A percentile compares a stretch with the other conserved stretches of the same genome.
Conservation (phyloP, 2,113 vertebrate genomes). For the Typhlomys cinereus region DNA sequence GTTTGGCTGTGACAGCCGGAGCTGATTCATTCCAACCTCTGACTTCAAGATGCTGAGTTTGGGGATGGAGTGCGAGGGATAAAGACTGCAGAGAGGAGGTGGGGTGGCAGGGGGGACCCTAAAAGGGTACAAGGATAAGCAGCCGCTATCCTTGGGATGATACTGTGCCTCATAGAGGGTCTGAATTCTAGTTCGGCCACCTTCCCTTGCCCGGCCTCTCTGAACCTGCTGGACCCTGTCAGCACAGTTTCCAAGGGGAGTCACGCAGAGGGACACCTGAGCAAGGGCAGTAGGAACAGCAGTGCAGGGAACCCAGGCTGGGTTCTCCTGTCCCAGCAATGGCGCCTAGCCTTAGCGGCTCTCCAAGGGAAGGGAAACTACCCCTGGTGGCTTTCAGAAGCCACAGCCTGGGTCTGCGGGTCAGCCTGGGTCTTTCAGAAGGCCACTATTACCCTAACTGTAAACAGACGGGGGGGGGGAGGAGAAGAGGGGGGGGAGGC, state of each 20-base stretch:
- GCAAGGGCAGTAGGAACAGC: background rate
- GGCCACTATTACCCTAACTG: background rate
- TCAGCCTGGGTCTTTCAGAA: background rate
- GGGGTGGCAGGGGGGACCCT: background rate
- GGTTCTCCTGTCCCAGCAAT: background rate
- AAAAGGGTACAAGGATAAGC: background rate
- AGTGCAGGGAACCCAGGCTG: fast-evolving
- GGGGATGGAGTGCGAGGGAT: fast-evolving
- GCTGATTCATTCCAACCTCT: background rate
- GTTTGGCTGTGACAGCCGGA: constrained; percentile 4
- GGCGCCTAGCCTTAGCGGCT: background rate
- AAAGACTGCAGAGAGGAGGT: no score
- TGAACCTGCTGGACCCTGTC: background rate
- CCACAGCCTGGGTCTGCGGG: no score
- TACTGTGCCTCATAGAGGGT: background rate
- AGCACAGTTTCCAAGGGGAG: background rate
- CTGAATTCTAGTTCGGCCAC: background rate
- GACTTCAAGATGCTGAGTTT: no score
- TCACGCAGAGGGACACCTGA: background rate
- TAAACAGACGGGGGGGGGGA: background rate
- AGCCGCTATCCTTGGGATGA: background rate
- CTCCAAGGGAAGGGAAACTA: background rate
- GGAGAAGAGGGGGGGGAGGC: no score
- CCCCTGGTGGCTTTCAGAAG: background rate
- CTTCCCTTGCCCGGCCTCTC: background rate